Base-by-base conservation (phyloP, 2,113 vertebrate species). In the Limnothrissa miodon region DNA sequence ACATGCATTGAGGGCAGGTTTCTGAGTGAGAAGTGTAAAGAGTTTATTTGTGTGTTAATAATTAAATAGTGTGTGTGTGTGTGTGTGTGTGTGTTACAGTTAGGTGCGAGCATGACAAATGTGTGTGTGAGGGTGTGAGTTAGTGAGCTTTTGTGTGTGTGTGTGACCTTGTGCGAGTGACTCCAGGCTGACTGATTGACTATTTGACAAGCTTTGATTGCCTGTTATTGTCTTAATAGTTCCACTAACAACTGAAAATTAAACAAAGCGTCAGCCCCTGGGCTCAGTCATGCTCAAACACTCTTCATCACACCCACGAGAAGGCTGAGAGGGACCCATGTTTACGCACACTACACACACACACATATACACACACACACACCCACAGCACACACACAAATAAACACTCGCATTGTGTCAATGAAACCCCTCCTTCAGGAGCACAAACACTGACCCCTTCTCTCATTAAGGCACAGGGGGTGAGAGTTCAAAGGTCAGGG, bases 401-500 rank as follows among this genome's bases (percentile, higher is more conserved):
- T 44, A 87, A 81, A 88, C 62, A 84, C 86, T 85, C 78, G 80
- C 81, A 82, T 89, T 92, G 90, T 90, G 89, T 86, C 88, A 90
- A 89, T 90, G 91, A 89, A 81, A 80, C 84, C 87, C 87, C 74
- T 86, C 84, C 85, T 82, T 86, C 89, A 89, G 42, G 87, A 88
- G 85, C 87, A 88, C 88, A 90, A 90, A 87, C 85, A 90, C 88
- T 87, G 87, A 90, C 84, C 89, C 82, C 66, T 48, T 87, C 78
- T 88, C 88, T 91, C 85, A 87, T 87, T 81, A 89, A 90, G 88
- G 83, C 86, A 85, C 81, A 83, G 89, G 87, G 87, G 88, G 85
- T 89, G 91, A 91, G 23, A n/a, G 92, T 90, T 88, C 86, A 89
- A 42, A 86, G 92, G 89, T 93, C 90, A 89, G 91, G 89, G 89